Conservation (phyloP, 2,888 invertebrate species). For the Amiota minor region DNA sequence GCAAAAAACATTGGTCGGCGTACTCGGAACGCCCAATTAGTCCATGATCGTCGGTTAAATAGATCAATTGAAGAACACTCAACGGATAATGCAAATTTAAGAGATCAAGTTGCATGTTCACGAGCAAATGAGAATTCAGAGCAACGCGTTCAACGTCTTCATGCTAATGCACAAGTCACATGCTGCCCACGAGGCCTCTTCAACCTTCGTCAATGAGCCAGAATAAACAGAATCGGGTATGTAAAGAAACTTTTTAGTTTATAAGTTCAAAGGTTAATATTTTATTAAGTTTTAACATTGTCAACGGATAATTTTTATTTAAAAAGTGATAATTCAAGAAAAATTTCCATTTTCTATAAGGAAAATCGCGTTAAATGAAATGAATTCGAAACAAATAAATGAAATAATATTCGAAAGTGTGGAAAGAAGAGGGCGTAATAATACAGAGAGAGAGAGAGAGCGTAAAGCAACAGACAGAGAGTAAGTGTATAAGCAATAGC, state of each 20-base stretch:
- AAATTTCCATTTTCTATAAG: not conserved
- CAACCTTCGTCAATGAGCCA: no score
- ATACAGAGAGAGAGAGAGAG: not conserved
- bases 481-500: no score
- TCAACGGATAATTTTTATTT: no score
- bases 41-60: slow-evolving; percentile 26
- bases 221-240: not conserved
- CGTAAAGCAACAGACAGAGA: no score
- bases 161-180: no score
- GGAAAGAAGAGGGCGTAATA: slow-evolving; percentile 22
- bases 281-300: slow-evolving; percentile 20
- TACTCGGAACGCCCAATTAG: slow-evolving; percentile 26
- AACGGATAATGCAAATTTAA: slow-evolving; percentile 14
- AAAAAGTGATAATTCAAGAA: no score
- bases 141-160: no score
- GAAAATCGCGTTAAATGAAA: no score
- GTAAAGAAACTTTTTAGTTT: not conserved
- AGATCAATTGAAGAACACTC: slow-evolving; percentile 25
- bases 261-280: slow-evolving; percentile 41
- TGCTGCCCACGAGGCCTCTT: no score
- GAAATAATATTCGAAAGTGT: no score
- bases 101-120: slow-evolving; percentile 10
- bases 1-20: slow-evolving; percentile 26
- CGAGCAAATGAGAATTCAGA: slow-evolving; percentile 16
- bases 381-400: no score